phyloP scores from a whole-genome alignment of 2,797 vertebrate genomes.

The Rallus crepitans region DNA sequence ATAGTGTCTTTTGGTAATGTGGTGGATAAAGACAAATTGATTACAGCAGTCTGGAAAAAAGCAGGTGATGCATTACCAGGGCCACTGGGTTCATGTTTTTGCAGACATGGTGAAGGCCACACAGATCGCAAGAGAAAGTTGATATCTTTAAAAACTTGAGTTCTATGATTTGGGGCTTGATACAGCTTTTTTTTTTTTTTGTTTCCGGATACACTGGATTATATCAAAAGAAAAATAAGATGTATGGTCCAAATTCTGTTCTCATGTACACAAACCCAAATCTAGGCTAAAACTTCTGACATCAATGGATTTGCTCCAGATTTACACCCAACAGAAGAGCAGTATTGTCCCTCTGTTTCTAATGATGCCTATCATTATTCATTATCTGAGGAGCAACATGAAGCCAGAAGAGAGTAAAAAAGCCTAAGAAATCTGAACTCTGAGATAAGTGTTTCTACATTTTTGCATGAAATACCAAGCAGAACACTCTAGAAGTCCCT shows the following conservation, averaged over 20 bases:
- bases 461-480: not conserved
- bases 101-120: slow-evolving; percentile 62
- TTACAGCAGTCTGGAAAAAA: slow-evolving; percentile 62
- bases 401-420: not conserved
- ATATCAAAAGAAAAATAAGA: slow-evolving; percentile 46
- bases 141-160: slow-evolving; percentile 51
- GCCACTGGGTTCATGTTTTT: slow-evolving; percentile 54
- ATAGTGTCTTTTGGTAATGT: slow-evolving; percentile 64
- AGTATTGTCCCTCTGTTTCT: not conserved
- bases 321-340: slow-evolving; percentile 2
- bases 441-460: not conserved
- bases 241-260: slow-evolving; percentile 31
- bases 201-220: slow-evolving; percentile 17
- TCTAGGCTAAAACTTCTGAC: slow-evolving; percentile 24
- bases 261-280: slow-evolving; percentile 6
- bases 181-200: slow-evolving; percentile 39
- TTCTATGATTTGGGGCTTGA: slow-evolving; percentile 50
- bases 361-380: not conserved
- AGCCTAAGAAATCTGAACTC: not conserved
- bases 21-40: slow-evolving; percentile 70
- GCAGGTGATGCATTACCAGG: slow-evolving; percentile 63
- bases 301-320: not conserved
- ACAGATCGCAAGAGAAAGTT: slow-evolving; percentile 56
- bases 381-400: not conserved
- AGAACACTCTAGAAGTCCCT: not conserved